These are phyloP conservation scores for Holacanthus passer DNA, from an alignment of 2,113 vertebrate genomes.

Conservation along the genomic window DNA sequence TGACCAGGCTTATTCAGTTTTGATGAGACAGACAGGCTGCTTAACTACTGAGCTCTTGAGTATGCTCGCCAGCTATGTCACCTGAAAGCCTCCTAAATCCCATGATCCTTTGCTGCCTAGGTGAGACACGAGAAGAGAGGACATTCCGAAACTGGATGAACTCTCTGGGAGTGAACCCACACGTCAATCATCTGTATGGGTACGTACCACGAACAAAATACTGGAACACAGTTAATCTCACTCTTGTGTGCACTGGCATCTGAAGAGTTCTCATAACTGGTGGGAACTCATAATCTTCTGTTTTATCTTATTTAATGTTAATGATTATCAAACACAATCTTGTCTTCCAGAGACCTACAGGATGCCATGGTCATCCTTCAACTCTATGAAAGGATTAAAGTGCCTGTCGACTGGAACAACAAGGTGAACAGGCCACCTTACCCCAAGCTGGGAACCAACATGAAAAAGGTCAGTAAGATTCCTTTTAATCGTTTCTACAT, in stretches of 20 bases:
- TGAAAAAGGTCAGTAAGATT: slow-evolving; percentile 91
- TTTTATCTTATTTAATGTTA: slow-evolving; percentile 1
- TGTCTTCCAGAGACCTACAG: slow-evolving; percentile 89
- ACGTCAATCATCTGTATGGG: slow-evolving; percentile 93
- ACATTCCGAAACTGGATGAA: slow-evolving; percentile 99
- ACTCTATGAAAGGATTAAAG: slow-evolving; percentile 96
- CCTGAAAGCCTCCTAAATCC: slow-evolving; percentile 21
- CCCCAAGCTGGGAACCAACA: slow-evolving; percentile 93
- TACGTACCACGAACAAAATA: slow-evolving; percentile 67
- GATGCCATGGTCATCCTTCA: slow-evolving; percentile 96
- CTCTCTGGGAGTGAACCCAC: slow-evolving; percentile 92
- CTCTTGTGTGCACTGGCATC: background rate
- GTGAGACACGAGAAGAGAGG: slow-evolving; percentile 93
- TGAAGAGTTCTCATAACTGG: background rate
- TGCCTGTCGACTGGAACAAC: slow-evolving; percentile 92
- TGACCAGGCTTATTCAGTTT: background rate
- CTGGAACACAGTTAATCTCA: background rate
- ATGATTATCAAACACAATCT: slow-evolving; percentile 6
- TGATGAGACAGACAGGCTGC: background rate
- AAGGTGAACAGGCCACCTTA: slow-evolving; percentile 96
- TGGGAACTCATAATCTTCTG: background rate
- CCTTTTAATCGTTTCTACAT: rapidly evolving
- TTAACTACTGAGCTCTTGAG: background rate
- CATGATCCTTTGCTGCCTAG: slow-evolving; percentile 73
- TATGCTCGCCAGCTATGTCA: background rate